phyloP scores from a whole-genome alignment of 1,140 invertebrate genomes.

The Leucophenga varia region DNA sequence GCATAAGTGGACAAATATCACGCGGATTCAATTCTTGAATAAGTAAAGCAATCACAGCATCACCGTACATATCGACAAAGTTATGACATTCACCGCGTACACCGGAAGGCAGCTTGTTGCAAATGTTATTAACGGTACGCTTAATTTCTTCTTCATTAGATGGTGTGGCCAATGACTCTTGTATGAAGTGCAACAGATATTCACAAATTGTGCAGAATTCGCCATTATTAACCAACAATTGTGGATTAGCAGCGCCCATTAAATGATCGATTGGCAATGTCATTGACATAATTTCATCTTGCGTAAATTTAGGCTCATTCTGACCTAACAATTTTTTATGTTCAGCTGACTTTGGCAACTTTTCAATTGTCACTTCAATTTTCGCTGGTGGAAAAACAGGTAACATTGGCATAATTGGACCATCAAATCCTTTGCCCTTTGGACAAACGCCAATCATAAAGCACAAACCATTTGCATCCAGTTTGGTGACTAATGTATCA shows the following conservation, averaged over 20 bases:
- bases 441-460: conserved; percentile 71
- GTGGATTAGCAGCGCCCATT: conserved; percentile 55
- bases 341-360: conserved; percentile 18
- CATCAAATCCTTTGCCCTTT: conserved; percentile 25
- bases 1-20: conserved; percentile 57
- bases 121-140: conserved; percentile 66
- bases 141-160: conserved; percentile 68
- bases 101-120: conserved; percentile 66
- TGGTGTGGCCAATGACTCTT: conserved; percentile 70
- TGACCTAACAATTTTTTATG: conserved; percentile 35
- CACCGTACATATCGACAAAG: conserved; percentile 76
- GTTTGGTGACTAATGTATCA: conserved; percentile 66
- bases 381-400: conserved; percentile 39
- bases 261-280: conserved; percentile 70
- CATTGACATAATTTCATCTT: conserved; percentile 39
- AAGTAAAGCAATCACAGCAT: conserved; percentile 73
- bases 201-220: conserved; percentile 76
- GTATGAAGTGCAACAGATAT: conserved; percentile 78
- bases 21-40: conserved; percentile 81
- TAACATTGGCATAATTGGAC: conserved; percentile 47
- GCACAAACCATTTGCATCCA: conserved; percentile 72
- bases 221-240: conserved; percentile 58
- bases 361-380: conserved; percentile 44
- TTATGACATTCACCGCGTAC: conserved; percentile 69
- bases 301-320: conserved; percentile 44